Evolutionary conservation across 2,888 invertebrate genomes (phyloP), one percentile per base, ranked within the genome.

Genomic region (Diaprepes abbreviatus): DNA sequence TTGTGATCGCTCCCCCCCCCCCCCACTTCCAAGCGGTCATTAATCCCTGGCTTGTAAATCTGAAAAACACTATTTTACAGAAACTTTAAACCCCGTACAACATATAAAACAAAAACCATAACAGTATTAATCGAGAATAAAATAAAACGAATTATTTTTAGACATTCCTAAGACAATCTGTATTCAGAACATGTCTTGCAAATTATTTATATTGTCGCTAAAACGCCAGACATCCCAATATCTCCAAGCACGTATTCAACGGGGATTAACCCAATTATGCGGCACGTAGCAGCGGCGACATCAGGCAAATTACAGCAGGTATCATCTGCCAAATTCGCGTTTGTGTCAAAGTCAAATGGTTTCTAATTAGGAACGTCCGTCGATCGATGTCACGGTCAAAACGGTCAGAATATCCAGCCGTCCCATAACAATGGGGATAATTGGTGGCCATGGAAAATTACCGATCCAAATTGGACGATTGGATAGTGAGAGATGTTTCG

Each of bases 261-360:
- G 36, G 52, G 63, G 58, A 69, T 73, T 73, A 71, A 67, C 64
- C 63, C 70, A 72, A 58, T 69, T 71, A 67, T 45, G 71, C 68
- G 66, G 72, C 68, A 73, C 71, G 69, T 68, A 50, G 43, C 59
- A 43, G 35, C 38, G 68, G 54, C 64, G 66, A 66, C 73, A 73
- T 62, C 66, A 40, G 67, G 57, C 68, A 69, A 70, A 75, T 73
- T 75, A 73, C 67, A 66, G 43, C 62, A 70, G 71, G 60, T 71
- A 74, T 74, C 74, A 74, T 76, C 70, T 74, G 74, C 76, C 74
- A 72, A 74, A 76, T 76, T 74, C 73, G 72, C 74, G 70, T 70
- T 71, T 68, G 70, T 73, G 69, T 73, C 74, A 71, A 69, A 74
- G 57, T 64, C 66, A 72, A 74, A 74, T 74, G 69, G 73, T 60